Evolutionary conservation across 2,113 vertebrate genomes (phyloP).

Genomic region (Sardina pilchardus): DNA sequence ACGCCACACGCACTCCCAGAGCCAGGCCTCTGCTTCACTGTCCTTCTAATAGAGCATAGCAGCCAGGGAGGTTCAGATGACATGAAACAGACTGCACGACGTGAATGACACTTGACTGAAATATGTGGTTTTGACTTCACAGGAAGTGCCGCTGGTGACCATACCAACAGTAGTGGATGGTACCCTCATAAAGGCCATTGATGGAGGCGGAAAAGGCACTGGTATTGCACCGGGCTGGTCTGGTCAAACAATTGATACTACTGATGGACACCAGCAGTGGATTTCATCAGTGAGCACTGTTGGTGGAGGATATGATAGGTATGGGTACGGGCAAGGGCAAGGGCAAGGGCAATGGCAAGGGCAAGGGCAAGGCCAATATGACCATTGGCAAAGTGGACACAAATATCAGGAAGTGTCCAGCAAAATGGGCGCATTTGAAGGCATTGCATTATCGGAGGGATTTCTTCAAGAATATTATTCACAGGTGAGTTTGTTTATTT

Average conservation of each 20-base stretch:
- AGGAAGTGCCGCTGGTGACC: conserved; percentile 59
- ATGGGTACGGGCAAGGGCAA: conserved; percentile 17
- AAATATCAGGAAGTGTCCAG: neutral
- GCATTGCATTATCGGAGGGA: conserved; percentile 60
- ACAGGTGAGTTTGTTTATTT: conserved; percentile 56
- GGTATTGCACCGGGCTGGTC: no score
- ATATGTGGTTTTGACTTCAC: conserved; percentile 14
- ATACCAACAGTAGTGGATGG: conserved; percentile 38
- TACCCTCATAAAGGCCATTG: neutral
- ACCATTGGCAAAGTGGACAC: neutral
- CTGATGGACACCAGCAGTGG: neutral
- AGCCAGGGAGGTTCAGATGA: neutral
- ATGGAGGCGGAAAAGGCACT: neutral
- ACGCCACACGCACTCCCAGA: neutral
- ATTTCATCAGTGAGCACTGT: neutral
- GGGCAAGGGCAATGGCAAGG: no score
- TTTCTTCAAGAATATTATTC: conserved; percentile 66
- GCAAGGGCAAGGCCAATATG: no score
- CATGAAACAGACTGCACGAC: no score
- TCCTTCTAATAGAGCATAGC: neutral
- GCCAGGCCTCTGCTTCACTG: neutral
- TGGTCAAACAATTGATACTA: neutral
- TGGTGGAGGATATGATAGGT: conserved; percentile 10
- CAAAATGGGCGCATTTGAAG: conserved; percentile 29
- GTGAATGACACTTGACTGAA: neutral